These are phyloP conservation scores for Ornithoptera priamus DNA, from an alignment of 2,888 invertebrate genomes.

Conservation along the genomic window DNA sequence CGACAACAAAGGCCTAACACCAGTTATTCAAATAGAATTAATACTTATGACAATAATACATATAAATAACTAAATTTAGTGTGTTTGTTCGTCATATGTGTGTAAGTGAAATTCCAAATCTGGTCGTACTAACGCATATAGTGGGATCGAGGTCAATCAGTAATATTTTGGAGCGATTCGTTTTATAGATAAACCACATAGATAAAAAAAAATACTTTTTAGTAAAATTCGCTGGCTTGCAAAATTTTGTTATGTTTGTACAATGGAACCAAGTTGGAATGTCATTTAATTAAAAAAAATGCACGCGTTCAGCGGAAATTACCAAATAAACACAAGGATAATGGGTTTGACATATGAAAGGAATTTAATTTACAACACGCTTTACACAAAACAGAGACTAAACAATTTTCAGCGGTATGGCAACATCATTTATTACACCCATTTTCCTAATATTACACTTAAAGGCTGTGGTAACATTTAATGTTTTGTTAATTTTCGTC, in stretches of 20 bases:
- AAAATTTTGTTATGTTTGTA: slow-evolving; percentile 22
- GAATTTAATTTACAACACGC: slow-evolving; percentile 29
- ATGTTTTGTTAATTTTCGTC: slow-evolving; percentile 4
- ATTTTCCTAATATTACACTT: slow-evolving; percentile 15
- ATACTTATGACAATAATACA: too few relatives aligned
- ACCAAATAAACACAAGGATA: slow-evolving; percentile 29
- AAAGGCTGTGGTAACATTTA: slow-evolving; percentile 3
- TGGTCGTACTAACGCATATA: too few relatives aligned
- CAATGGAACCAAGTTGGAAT: slow-evolving; percentile 13
- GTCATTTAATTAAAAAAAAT: slow-evolving; percentile 28
- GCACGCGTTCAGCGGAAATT: slow-evolving; percentile 29
- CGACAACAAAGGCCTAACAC: too few relatives aligned
- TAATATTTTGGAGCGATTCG: neutral
- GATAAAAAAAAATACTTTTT: slow-evolving; percentile 5
- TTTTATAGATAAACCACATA: slow-evolving; percentile 1
- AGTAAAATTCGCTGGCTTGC: slow-evolving; percentile 1
- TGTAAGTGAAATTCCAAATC: neutral
- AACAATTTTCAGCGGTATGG: slow-evolving; percentile 23
- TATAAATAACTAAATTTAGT: too few relatives aligned
- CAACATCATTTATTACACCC: slow-evolving; percentile 16
- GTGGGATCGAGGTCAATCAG: too few relatives aligned
- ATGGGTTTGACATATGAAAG: slow-evolving; percentile 30
- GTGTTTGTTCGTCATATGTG: too few relatives aligned
- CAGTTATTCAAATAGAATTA: too few relatives aligned
- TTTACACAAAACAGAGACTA: slow-evolving; percentile 23